Evolutionary conservation across 1,140 invertebrate species (phyloP).

Genomic region (Drosophila trapezifrons): DNA sequence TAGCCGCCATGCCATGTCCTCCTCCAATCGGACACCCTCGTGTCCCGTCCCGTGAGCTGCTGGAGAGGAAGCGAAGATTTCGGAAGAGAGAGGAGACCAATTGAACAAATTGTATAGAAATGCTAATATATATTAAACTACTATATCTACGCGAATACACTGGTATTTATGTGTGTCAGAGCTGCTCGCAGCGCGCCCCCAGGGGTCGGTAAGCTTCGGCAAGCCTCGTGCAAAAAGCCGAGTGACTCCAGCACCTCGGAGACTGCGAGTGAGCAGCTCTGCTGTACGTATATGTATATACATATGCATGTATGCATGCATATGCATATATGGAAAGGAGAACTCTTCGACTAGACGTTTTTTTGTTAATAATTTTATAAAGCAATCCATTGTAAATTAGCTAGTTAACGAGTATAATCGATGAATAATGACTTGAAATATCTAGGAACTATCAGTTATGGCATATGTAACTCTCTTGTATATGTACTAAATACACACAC

Average conservation of each 20-base stretch:
- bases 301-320: slow-evolving; percentile 33
- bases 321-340: slow-evolving; percentile 28
- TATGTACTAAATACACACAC: slow-evolving; percentile 62
- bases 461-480: slow-evolving; percentile 63
- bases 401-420: slow-evolving; percentile 40
- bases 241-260: not conserved
- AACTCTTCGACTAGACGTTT: slow-evolving; percentile 52
- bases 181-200: not conserved
- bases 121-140: slow-evolving; percentile 61
- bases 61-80: slow-evolving; percentile 23
- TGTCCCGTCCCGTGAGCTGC: slow-evolving; percentile 32
- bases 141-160: slow-evolving; percentile 39
- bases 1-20: slow-evolving; percentile 51
- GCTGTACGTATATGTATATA: slow-evolving; percentile 10
- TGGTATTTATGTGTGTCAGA: slow-evolving; percentile 33
- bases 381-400: slow-evolving; percentile 51
- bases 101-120: slow-evolving; percentile 80
- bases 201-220: not conserved
- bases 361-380: slow-evolving; percentile 71
- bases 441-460: slow-evolving; percentile 42
- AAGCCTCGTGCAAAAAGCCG: not conserved
- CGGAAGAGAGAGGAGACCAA: slow-evolving; percentile 28
- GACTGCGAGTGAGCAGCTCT: slow-evolving; percentile 1
- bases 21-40: not conserved
- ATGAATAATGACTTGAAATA: slow-evolving; percentile 47